phyloP scores from a whole-genome alignment of 2,113 vertebrate species.

The Marcusenius ussheri region DNA sequence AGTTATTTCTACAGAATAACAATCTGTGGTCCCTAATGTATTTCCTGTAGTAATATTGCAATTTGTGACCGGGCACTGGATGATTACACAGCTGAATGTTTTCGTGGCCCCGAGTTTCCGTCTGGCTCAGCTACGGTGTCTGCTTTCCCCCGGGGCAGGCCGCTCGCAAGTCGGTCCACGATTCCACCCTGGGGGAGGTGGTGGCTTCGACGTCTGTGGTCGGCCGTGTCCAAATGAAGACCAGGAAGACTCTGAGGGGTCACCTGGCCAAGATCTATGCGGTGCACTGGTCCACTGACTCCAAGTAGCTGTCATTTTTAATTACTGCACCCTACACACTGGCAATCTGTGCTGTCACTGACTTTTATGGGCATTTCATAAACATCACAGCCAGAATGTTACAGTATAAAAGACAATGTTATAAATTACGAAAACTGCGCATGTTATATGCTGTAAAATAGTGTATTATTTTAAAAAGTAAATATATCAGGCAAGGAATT shows the following conservation, averaged over 20 bases:
- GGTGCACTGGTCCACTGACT: slow-evolving; percentile 88
- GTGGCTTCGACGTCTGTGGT: slow-evolving; percentile 64
- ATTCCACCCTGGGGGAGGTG: slow-evolving; percentile 76
- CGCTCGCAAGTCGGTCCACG: slow-evolving; percentile 79
- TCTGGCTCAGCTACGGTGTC: not conserved
- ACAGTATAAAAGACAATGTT: not conserved
- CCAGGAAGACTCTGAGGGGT: slow-evolving; percentile 82
- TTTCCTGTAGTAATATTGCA: not conserved
- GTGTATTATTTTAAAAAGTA: not conserved
- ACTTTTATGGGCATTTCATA: not conserved
- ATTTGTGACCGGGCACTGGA: not conserved
- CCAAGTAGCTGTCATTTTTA: slow-evolving; percentile 60
- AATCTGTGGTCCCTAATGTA: not conserved
- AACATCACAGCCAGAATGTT: not conserved
- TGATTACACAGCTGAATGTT: not conserved
- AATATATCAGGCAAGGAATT: not conserved
- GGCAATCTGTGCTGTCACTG: not conserved
- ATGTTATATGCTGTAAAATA: not conserved
- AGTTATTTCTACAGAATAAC: not conserved
- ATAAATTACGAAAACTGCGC: not conserved
- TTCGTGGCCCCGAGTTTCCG: not conserved
- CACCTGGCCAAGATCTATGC: slow-evolving; percentile 97
- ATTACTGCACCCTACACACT: not conserved
- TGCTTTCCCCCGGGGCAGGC: slow-evolving; percentile 56
- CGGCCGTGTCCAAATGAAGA: slow-evolving; percentile 82